A percentile compares a stretch with the other conserved stretches of the same genome.
Conservation (phyloP, 2,797 vertebrate species). For the Hyperoplus immaculatus region DNA sequence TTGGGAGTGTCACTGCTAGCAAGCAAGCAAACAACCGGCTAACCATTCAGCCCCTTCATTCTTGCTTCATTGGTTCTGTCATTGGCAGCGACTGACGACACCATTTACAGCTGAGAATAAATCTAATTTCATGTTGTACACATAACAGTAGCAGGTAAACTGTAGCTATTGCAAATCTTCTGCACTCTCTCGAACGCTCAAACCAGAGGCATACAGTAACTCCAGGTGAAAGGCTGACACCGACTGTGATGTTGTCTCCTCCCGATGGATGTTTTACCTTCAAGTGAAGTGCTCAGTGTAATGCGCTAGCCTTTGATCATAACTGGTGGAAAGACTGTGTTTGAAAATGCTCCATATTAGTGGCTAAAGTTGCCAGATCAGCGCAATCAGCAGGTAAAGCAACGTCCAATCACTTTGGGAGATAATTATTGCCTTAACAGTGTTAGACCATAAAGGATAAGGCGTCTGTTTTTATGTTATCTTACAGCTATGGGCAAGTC, state of each 20-base stretch:
- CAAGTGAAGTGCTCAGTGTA: slow-evolving; percentile 20
- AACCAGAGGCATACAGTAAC: slow-evolving; percentile 21
- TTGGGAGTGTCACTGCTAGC: no score
- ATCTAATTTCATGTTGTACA: slow-evolving; percentile 12
- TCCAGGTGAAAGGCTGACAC: slow-evolving; percentile 42
- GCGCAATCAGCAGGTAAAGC: not conserved
- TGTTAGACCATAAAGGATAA: not conserved
- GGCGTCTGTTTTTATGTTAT: not conserved
- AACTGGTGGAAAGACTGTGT: not conserved
- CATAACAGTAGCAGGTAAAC: slow-evolving; percentile 37
- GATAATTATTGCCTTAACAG: not conserved
- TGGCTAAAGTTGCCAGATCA: not conserved
- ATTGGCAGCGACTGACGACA: not conserved
- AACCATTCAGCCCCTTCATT: not conserved
- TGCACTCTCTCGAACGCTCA: slow-evolving; percentile 37
- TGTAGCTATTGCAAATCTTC: slow-evolving; percentile 14
- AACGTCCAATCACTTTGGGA: not conserved
- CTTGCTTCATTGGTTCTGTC: not conserved
- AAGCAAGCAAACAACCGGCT: not conserved
- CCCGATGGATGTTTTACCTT: slow-evolving; percentile 47
- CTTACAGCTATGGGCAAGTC: not conserved
- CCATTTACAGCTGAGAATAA: slow-evolving; percentile 8
- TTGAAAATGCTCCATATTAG: slow-evolving; percentile 14
- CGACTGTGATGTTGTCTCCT: slow-evolving; percentile 30
- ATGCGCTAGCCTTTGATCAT: slow-evolving; percentile 36